phyloP scores from a whole-genome alignment of 2,113 vertebrate genomes.

The Buteo buteo region DNA sequence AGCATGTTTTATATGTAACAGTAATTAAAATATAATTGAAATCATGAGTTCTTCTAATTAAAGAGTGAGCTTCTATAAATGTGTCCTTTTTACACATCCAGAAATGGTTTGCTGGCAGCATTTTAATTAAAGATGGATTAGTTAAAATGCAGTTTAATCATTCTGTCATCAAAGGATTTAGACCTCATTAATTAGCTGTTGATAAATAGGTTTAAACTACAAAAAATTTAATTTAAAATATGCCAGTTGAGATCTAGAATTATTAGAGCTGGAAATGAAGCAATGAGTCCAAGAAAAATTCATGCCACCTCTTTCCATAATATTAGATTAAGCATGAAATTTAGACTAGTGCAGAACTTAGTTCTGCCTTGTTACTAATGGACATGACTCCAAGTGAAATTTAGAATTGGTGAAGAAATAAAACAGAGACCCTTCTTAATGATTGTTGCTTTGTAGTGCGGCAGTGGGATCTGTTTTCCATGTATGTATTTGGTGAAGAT shows the following conservation, averaged over 20 bases:
- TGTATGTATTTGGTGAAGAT: neutral
- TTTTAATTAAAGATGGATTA: slow-evolving; percentile 85
- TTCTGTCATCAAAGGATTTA: slow-evolving; percentile 73
- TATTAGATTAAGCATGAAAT: neutral
- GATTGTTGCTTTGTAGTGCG: rapidly evolving
- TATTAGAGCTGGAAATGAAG: slow-evolving; percentile 15
- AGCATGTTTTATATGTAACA: slow-evolving; percentile 68
- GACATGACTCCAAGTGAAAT: neutral
- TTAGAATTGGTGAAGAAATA: neutral
- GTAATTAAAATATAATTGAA: slow-evolving; percentile 80
- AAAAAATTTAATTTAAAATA: slow-evolving; percentile 62
- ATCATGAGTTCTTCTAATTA: slow-evolving; percentile 73
- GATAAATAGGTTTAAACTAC: slow-evolving; percentile 72
- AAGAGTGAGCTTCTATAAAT: slow-evolving; percentile 73
- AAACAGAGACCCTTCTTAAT: neutral
- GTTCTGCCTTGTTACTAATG: neutral
- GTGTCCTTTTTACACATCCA: slow-evolving; percentile 67
- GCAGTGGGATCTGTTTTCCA: neutral
- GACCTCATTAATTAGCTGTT: slow-evolving; percentile 74
- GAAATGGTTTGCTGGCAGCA: slow-evolving; percentile 68
- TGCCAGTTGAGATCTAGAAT: slow-evolving; percentile 31
- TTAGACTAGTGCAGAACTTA: neutral
- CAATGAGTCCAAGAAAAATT: neutral
- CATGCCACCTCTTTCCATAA: neutral
- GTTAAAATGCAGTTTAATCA: slow-evolving; percentile 76